Conservation (phyloP, 2,888 invertebrate genomes). For the Drosophila mulleri region DNA sequence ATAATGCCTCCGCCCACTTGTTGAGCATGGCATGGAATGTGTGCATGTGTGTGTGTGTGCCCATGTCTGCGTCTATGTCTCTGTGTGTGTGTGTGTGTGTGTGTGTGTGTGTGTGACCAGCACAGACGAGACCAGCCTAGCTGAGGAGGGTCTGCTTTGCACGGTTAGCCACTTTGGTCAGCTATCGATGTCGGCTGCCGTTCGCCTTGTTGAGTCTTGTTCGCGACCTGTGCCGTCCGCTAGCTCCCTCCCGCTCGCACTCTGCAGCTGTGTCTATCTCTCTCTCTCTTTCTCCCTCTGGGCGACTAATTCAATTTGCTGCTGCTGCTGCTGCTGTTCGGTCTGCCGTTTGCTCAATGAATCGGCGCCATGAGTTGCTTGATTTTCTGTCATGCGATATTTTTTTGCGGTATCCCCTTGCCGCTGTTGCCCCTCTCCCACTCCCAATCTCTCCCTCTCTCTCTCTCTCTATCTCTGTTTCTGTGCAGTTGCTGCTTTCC, state of each 20-base stretch:
- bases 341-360: constrained; percentile 53
- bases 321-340: constrained; percentile 25
- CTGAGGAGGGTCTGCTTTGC: constrained; percentile 1
- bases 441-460: background rate
- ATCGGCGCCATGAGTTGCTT: constrained; percentile 69
- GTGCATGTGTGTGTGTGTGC: background rate
- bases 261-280: background rate
- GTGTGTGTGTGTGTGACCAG: background rate
- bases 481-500: constrained; percentile 9
- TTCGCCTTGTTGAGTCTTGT: constrained; percentile 13
- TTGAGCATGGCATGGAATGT: background rate
- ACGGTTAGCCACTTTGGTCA: constrained; percentile 65
- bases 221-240: constrained; percentile 8
- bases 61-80: too few relatives aligned
- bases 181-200: constrained; percentile 65
- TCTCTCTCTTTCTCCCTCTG: background rate
- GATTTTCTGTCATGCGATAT: constrained; percentile 77
- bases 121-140: background rate
- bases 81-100: too few relatives aligned
- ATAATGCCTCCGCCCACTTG: constrained; percentile 51
- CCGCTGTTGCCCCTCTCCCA: constrained; percentile 9
- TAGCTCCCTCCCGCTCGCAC: background rate
- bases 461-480: too few relatives aligned
- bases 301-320: constrained; percentile 74
- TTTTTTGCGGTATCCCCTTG: constrained; percentile 45